Evolutionary conservation across 2,888 invertebrate species (phyloP), one percentile per base, ranked within the genome.

Genomic region (Chrysopilus asiliformis): DNA sequence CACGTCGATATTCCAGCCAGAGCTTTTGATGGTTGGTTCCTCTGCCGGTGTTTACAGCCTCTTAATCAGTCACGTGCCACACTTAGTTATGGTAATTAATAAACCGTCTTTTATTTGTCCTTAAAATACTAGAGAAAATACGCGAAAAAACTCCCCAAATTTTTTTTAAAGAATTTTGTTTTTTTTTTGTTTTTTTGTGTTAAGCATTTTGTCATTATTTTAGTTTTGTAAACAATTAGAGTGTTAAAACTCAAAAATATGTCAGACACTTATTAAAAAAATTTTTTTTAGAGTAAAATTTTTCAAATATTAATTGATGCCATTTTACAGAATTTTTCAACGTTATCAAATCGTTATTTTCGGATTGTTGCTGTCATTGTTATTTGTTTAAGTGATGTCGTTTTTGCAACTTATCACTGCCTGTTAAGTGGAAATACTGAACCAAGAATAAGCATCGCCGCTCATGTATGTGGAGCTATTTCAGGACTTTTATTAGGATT

Each of bases 31-130:
- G 47, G 79, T 87, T 32, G 93, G 93, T 14, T 84, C 90, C 24
- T 89, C 89, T 1, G 90, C 86, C 2, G 91, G 90, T 6, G 86
- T 90, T 37, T 93, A 90, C 60, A 83, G 87, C 16, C 65, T 93
- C 45, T 71, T 91, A 42, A 79, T 84, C 34, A 85, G 90, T 43
- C 86, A 91, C 58, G 66, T 90, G 38, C 77, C 90, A 33, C 85
- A 91, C 63, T 75, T 89, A 45, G 67, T 79, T 53, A 66, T 86
- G 66, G 76, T 76, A 60, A 51, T 22, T 8, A 8, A 8, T 22
- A 22, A 22, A 22, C 7, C 7, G 10, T 8, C 10, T 10, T 22
- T 22, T 22, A 8, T 10, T 8, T 22, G 22, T 22, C 10, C 7
- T 22, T 22, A 8, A 22, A 8, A 10, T 10, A 22, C 10, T 22